Evolutionary conservation across 1,140 invertebrate genomes (phyloP).

Genomic region (Sinella curviseta): DNA sequence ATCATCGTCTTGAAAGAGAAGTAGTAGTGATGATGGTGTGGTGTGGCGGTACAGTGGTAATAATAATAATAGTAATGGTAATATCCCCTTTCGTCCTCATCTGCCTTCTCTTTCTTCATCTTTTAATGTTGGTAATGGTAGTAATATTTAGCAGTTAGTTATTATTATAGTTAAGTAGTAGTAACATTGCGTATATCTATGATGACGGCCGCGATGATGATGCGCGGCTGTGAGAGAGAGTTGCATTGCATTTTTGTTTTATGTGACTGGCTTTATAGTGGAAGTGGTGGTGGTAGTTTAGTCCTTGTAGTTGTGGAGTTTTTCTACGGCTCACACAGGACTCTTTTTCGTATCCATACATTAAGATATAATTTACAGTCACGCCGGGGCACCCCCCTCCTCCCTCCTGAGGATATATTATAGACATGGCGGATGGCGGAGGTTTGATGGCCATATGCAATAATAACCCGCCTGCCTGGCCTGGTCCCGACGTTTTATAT

Average conservation of each 20-base stretch:
- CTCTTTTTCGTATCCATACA: slow-evolving; percentile 25
- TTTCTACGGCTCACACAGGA: slow-evolving; percentile 1
- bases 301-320: no score
- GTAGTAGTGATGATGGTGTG: not conserved
- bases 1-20: not conserved
- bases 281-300: not conserved
- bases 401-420: slow-evolving; percentile 1
- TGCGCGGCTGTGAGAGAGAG: no score
- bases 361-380: slow-evolving; percentile 28
- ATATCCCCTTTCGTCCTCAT: slow-evolving; percentile 13
- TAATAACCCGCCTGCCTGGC: slow-evolving; percentile 20
- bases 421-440: slow-evolving; percentile 23
- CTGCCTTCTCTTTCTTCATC: not conserved
- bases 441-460: slow-evolving; percentile 25
- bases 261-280: not conserved
- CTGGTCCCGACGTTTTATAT: slow-evolving; percentile 16
- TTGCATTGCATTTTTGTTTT: not conserved
- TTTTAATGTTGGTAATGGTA: not conserved
- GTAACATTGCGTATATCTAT: not conserved
- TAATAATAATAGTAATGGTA: slow-evolving; percentile 19
- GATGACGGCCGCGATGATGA: not conserved
- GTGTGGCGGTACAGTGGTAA: not conserved
- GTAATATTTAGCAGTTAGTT: not conserved
- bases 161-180: not conserved
- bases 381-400: slow-evolving; percentile 15